These are phyloP conservation scores for Habrosyne pyritoides DNA, from an alignment of 2,888 invertebrate species.

Conservation along the genomic window DNA sequence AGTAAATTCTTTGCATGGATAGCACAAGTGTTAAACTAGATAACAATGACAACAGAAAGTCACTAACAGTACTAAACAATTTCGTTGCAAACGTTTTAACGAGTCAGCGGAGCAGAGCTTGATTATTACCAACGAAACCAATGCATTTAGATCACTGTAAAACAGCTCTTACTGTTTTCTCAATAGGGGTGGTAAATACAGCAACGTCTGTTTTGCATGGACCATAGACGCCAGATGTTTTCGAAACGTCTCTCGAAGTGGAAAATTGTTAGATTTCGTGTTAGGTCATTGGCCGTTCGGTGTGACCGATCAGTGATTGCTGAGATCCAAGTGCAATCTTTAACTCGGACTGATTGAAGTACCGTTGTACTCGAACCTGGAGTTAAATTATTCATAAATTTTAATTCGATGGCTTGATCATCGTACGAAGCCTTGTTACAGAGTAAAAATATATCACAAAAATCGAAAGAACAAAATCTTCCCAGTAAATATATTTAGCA, in stretches of 20 bases:
- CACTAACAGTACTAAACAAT: conserved; percentile 49
- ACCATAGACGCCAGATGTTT: conserved; percentile 62
- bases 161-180: conserved; percentile 32
- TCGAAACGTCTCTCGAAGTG: conserved; percentile 66
- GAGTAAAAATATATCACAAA: too few relatives aligned
- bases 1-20: neutral
- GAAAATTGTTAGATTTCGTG: conserved; percentile 75
- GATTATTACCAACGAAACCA: conserved; percentile 15
- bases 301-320: conserved; percentile 66
- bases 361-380: conserved; percentile 24
- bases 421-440: neutral
- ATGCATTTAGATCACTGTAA: conserved; percentile 24
- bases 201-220: conserved; percentile 30
- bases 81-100: conserved; percentile 59
- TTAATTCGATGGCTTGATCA: neutral
- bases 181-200: conserved; percentile 35
- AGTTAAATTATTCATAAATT: conserved; percentile 1
- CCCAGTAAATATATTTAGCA: too few relatives aligned
- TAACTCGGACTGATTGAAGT: conserved; percentile 26
- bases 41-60: conserved; percentile 47
- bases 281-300: conserved; percentile 66
- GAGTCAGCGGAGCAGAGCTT: conserved; percentile 52
- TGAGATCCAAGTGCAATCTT: conserved; percentile 49
- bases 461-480: too few relatives aligned
- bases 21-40: conserved; percentile 13